phyloP scores from a whole-genome alignment of 2,888 invertebrate genomes.

The Dusona sp. region DNA sequence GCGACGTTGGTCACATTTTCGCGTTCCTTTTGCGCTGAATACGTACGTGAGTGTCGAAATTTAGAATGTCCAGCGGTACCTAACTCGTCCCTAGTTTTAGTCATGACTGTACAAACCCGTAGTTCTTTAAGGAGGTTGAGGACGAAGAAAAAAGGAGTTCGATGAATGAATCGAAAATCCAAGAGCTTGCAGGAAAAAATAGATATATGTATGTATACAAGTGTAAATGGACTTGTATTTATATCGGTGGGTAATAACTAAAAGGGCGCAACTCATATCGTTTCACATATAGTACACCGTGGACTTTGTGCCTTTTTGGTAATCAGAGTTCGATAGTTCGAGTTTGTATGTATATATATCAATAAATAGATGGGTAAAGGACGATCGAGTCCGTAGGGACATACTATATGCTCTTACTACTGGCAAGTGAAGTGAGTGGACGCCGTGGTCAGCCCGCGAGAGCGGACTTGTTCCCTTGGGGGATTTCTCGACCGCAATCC shows the following conservation, averaged over 20 bases:
- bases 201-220: background rate
- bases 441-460: conserved; percentile 79
- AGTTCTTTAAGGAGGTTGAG: conserved; percentile 48
- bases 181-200: conserved; percentile 25
- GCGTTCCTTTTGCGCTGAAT: background rate
- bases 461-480: conserved; percentile 78
- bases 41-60: background rate
- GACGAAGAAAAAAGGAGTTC: conserved; percentile 34
- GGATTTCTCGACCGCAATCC: conserved; percentile 83
- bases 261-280: conserved; percentile 15
- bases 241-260: background rate
- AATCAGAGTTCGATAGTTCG: background rate
- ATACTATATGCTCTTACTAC: conserved; percentile 65
- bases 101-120: conserved; percentile 10
- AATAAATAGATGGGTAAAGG: conserved; percentile 69
- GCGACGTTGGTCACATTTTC: background rate
- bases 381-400: conserved; percentile 80
- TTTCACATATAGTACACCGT: background rate
- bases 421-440: conserved; percentile 80
- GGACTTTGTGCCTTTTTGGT: background rate
- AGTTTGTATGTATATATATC: conserved; percentile 1
- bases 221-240: background rate
- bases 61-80: background rate
- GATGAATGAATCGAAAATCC: conserved; percentile 33
- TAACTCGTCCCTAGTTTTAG: background rate